Percentiles rank a stretch among this genome's conserved stretches.
Evolutionary conservation across 2,888 invertebrate genomes (phyloP).

Genomic region (Tetragnatha montana): DNA sequence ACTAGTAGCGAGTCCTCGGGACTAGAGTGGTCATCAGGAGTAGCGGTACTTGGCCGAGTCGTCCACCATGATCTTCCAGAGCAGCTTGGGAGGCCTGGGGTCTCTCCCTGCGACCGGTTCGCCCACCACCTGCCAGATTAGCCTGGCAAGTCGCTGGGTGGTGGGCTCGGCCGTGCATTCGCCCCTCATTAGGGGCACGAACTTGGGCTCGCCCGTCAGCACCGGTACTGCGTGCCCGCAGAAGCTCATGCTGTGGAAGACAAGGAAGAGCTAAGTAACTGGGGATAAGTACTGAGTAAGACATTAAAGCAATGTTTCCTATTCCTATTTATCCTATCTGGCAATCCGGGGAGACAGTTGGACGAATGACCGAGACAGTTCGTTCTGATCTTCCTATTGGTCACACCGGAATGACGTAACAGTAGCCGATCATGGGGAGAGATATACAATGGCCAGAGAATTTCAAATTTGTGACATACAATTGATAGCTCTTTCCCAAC

Average conservation of each 20-base stretch:
- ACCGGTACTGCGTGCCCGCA: conserved; percentile 65
- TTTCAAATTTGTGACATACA: no score
- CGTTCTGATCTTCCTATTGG: no score
- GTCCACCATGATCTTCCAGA: conserved; percentile 71
- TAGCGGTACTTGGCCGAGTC: conserved; percentile 61
- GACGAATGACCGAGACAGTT: no score
- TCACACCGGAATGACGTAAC: no score
- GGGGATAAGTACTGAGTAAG: no score
- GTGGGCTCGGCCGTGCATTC: conserved; percentile 68
- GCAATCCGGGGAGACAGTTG: no score
- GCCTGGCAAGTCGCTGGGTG: conserved; percentile 65
- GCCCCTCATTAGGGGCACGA: conserved; percentile 57
- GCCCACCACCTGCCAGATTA: conserved; percentile 71
- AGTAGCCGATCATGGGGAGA: no score
- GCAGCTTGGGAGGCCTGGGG: conserved; percentile 67
- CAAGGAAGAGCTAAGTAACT: background rate
- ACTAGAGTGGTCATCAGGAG: conserved; percentile 53
- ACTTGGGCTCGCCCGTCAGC: conserved; percentile 45
- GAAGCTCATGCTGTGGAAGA: conserved; percentile 54
- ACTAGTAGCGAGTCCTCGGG: background rate
- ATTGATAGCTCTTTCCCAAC: no score
- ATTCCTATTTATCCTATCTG: no score
- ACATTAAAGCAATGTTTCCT: no score
- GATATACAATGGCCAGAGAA: no score
- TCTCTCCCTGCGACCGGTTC: conserved; percentile 66